phyloP scores from a whole-genome alignment of 1,140 invertebrate species.

The Uloborus diversus region DNA sequence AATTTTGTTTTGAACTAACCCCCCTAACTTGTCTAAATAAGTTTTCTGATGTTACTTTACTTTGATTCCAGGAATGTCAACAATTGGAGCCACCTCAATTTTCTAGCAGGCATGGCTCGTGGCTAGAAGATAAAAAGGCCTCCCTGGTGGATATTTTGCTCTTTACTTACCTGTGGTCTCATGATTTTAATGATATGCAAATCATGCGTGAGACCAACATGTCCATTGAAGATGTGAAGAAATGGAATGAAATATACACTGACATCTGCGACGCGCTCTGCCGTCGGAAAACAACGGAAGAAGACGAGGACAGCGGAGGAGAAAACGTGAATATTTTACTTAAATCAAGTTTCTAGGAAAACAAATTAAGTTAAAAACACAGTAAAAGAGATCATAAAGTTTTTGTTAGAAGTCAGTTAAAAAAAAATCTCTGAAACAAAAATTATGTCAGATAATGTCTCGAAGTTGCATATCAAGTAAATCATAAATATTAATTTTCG shows the following conservation, averaged over 20 bases:
- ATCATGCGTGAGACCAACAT: conserved; percentile 14
- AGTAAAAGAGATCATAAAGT: too few species aligned
- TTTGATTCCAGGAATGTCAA: too few species aligned
- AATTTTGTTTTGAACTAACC: too few species aligned
- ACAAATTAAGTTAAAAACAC: too few species aligned
- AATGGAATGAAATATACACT: conserved; percentile 6
- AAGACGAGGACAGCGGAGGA: background rate
- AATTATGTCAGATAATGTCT: too few species aligned
- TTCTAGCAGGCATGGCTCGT: conserved; percentile 18
- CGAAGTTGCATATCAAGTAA: too few species aligned
- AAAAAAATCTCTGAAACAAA: too few species aligned
- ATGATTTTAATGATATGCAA: background rate
- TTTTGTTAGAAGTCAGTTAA: too few species aligned
- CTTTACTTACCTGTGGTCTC: conserved; percentile 28
- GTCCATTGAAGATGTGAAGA: background rate
- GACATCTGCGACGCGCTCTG: conserved; percentile 2
- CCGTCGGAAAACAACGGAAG: background rate
- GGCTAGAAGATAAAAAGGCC: conserved; percentile 24
- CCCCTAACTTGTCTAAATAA: too few species aligned
- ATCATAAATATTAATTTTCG: too few species aligned
- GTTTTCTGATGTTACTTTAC: too few species aligned
- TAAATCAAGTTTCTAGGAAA: too few species aligned
- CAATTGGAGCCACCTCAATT: background rate
- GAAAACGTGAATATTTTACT: background rate
- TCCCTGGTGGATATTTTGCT: conserved; percentile 18